Evolutionary conservation across 2,888 invertebrate genomes (phyloP), one percentile per base, ranked within the genome.

Genomic region (Ligdia adustata): DNA sequence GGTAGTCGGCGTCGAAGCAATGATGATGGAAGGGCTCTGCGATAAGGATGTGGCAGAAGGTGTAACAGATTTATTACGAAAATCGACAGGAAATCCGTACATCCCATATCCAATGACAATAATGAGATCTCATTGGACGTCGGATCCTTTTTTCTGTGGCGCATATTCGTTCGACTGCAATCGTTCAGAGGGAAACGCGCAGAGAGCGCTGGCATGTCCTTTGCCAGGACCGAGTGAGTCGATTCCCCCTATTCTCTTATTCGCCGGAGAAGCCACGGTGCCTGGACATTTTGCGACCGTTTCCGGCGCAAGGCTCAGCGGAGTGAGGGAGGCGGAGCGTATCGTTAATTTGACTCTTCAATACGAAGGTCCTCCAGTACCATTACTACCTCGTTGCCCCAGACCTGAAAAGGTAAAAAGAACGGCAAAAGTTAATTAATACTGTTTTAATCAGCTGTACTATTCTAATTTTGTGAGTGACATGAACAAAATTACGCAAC

Each of bases 261-360:
- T 96, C 69, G 96, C 96, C 9, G 96, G 96, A 0, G 96, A 96
- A 75, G 96, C 96, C 0, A 96, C 96, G 0, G 93, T 94, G 18
- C 92, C 93, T 0, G 93, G 94, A 0, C 94, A 94, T 53, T 94
- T 92, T 63, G 95, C 85, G 2, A 96, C 96, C 0, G 93, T 95
- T 0, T 95, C 95, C 54, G 96, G 95, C 0, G 96, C 96, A 0
- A 89, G 95, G 42, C 74, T 95, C 31, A 95, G 95, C 58, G 96
- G 96, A 0, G 91, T 96, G 37, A 88, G 96, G 39, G 96, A 96
- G 80, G 96, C 96, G 0, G 93, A 96, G 65, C 88, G 95, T 60
- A 91, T 96, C 46, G 86, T 94, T 26, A 92, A 93, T 53, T 68
- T 94, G 50, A 94, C 93, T 2, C 18, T 71, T n/a, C 88, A 85